Evolutionary conservation across 2,113 vertebrate genomes (phyloP).

Genomic region (Oryzias melastigma): DNA sequence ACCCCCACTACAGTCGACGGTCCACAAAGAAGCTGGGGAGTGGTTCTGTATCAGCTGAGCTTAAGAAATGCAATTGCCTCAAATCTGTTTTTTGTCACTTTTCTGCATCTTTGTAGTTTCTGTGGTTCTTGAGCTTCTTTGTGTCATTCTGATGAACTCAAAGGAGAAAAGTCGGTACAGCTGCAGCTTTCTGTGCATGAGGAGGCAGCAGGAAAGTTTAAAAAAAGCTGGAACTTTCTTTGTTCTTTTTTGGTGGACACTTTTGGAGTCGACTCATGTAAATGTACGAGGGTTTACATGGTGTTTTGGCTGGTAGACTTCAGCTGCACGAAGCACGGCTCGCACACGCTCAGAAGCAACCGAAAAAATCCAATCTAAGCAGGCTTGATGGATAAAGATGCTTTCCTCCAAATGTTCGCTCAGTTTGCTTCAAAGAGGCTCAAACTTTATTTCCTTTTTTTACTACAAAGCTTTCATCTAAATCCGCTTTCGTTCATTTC

Average conservation of each 20-base stretch:
- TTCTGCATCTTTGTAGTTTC: not conserved
- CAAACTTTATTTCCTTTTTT: constrained; percentile 2
- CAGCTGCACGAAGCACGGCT: not conserved
- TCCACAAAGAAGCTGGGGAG: not conserved
- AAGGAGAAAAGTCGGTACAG: too few species aligned
- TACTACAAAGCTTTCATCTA: constrained; percentile 2
- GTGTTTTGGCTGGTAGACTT: not conserved
- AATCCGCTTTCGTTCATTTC: not conserved
- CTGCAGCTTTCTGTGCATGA: too few species aligned
- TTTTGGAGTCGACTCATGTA: too few species aligned
- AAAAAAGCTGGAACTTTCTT: too few species aligned
- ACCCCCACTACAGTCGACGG: too few species aligned
- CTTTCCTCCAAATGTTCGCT: constrained; percentile 5
- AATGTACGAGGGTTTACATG: too few species aligned
- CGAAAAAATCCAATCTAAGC: not conserved
- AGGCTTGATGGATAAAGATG: not conserved
- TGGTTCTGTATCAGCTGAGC: not conserved
- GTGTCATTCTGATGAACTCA: too few species aligned
- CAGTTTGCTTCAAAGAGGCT: constrained; percentile 4
- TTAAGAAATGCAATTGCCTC: too few species aligned
- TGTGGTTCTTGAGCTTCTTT: too few species aligned
- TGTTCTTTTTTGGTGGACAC: too few species aligned
- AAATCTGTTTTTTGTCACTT: not conserved
- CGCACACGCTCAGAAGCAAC: not conserved
- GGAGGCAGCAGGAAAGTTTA: too few species aligned